Conservation (phyloP, 2,797 vertebrate genomes). For the Mus minutoides region DNA sequence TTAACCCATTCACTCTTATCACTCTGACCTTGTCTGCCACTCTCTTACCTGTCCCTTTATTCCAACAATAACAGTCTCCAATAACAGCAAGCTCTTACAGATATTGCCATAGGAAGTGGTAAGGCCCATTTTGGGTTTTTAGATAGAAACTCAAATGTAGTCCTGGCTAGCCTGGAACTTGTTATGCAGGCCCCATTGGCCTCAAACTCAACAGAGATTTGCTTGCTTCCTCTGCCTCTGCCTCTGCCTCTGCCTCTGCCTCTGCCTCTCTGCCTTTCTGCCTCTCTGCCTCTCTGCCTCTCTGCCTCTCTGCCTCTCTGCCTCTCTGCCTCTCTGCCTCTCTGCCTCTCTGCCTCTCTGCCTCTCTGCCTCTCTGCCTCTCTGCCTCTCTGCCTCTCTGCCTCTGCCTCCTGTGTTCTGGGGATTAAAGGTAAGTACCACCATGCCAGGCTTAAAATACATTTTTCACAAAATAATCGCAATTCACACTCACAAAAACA, state of each 20-base stretch:
- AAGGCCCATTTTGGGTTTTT: background rate
- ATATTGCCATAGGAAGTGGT: background rate
- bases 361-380: background rate
- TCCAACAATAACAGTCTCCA: background rate
- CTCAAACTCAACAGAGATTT: background rate
- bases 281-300: no score
- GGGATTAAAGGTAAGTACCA: background rate
- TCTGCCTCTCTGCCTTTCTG: background rate
- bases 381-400: no score
- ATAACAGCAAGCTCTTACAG: background rate
- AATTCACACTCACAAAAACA: slow-evolving; percentile 14
- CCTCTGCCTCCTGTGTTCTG: no score
- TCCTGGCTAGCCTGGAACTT: background rate
- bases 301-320: background rate
- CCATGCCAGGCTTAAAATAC: background rate
- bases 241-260: no score
- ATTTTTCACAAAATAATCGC: slow-evolving; percentile 6
- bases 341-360: no score
- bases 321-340: background rate
- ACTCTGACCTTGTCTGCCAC: background rate
- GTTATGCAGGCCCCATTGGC: background rate
- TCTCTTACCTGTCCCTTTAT: background rate
- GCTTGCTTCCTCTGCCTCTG: background rate
- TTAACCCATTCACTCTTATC: background rate
- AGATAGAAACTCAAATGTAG: background rate